Evolutionary conservation across 1,140 invertebrate species (phyloP), one percentile per base, ranked within the genome.

Genomic region (Rhizoglyphus robini): DNA sequence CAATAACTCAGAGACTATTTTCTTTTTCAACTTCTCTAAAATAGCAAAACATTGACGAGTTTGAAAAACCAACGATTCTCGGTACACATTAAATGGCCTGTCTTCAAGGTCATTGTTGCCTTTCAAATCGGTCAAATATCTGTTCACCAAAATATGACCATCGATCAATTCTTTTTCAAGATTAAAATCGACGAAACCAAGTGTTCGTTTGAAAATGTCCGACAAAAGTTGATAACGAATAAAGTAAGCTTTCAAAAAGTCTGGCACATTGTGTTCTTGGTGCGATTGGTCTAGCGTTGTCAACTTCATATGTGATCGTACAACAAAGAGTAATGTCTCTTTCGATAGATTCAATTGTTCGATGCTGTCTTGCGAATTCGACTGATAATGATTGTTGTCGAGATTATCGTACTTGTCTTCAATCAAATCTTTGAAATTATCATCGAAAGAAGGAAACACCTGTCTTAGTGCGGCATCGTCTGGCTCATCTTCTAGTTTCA

Each of bases 41-140:
- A 91, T 74, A 3, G 83, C 80, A 4, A 82, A 74, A 72, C 88
- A 88, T 36, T 83, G 78, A 46, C 84, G 79, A 0, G 86, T 83
- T 77, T 95, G 87, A 0, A 81, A 75, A 0, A 91, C 79, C 75
- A 93, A 88, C 0, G 86, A 75, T 69, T 93, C 88, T 69, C 82
- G 83, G 74, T 99, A 98, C 72, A 96, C 90, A 76, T 97, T 86
- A 68, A 72, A 60, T 18, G n/a, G 15, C 34, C 20, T 25, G 32
- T 34, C 11, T 2, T 29, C 27, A 13, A 65, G 46, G 4, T 3
- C 4, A 46, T 34, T n/a, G 3, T 4, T 18, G 23, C 20, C n/a
- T n/a, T 64, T 64, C 29, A 64, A 27, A 31, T 63, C 29, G 8
- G 25, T 18, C 23, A 63, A 18, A 27, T 63, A 20, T 25, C 49